Evolutionary conservation across 2,888 invertebrate species (phyloP), one percentile per base, ranked within the genome.

Genomic region (Punctoribates punctum): DNA sequence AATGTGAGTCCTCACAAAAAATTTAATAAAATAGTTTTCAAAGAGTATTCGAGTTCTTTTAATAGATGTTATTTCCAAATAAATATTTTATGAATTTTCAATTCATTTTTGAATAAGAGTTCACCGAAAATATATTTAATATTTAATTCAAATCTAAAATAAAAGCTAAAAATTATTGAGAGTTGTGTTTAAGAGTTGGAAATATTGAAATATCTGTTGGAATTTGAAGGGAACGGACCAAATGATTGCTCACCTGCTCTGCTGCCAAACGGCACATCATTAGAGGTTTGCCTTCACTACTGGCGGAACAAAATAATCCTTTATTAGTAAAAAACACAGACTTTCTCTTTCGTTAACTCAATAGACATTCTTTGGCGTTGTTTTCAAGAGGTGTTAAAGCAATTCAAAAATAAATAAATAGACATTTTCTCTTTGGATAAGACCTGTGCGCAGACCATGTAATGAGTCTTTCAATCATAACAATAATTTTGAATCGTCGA

Each of bases 221-320:
- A 34, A 34, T 34, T 34, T 34, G 4, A 34, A 60, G 60, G 20
- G 27, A 23, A 20, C 2, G 6, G 9, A 60, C 5, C 27, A 60
- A 23, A 13, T 34, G 62, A 62, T 62, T 20, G 5, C 8, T 60
- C 62, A 62, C 62, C 62, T 62, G 62, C 62, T 62, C 29, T 25
- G 27, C 17, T 27, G 27, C 27, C 27, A 17, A 60, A 25, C 20
- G 6, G 23, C 29, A 27, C 11, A 27, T 62, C 27, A 62, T 62
- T 62, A 62, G 62, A 17, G 60, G 54, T 17, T 8, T 23, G 23
- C 62, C 34, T 20, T n/a, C 23, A 62, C 62, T 25, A 13, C 29
- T 27, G 54, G 62, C 62, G 62, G 62, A 62, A 62, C 54, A 62
- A 62, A 62, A 62, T 62, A 62, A 62, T 62, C 62, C 62, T 62